A percentile compares a stretch with the other conserved stretches of the same genome.
phyloP scores from a whole-genome alignment of 1,140 invertebrate species.

The Calephelis virginiensis region DNA sequence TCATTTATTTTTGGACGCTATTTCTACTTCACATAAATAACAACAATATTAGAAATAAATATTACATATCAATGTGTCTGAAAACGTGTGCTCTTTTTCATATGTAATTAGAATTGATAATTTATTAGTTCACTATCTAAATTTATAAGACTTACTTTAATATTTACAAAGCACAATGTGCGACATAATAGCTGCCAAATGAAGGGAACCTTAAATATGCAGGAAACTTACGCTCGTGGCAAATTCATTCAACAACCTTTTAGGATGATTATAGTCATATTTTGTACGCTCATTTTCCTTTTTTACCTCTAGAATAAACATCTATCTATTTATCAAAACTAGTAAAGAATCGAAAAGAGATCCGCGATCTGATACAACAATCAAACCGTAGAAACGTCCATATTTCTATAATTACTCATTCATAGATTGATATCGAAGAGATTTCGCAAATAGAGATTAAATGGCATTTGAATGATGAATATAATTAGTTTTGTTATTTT shows the following conservation, averaged over 20 bases:
- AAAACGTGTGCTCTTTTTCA: slow-evolving; percentile 4
- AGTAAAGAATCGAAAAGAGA: slow-evolving; percentile 61
- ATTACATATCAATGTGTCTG: not conserved
- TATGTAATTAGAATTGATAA: slow-evolving; percentile 15
- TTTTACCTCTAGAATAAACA: slow-evolving; percentile 32
- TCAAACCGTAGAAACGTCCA: slow-evolving; percentile 23
- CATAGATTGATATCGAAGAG: slow-evolving; percentile 2
- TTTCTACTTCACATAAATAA: slow-evolving; percentile 22
- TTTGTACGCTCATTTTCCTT: slow-evolving; percentile 65
- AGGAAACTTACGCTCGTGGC: slow-evolving; percentile 40
- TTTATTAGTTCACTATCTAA: slow-evolving; percentile 60
- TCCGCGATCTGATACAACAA: slow-evolving; percentile 31
- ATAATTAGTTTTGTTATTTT: not conserved
- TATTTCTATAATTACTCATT: slow-evolving; percentile 4
- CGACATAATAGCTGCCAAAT: slow-evolving; percentile 61
- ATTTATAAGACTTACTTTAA: slow-evolving; percentile 61
- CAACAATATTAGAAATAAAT: slow-evolving; percentile 19
- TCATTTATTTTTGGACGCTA: slow-evolving; percentile 28
- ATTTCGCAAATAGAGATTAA: slow-evolving; percentile 18
- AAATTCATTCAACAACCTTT: slow-evolving; percentile 40
- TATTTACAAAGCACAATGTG: slow-evolving; percentile 73
- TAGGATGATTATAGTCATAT: slow-evolving; percentile 68
- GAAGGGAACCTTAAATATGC: slow-evolving; percentile 54
- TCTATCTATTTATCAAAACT: slow-evolving; percentile 41
- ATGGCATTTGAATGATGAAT: slow-evolving; percentile 18